Evolutionary conservation across 2,888 invertebrate species (phyloP), one percentile per base, ranked within the genome.

Genomic region (Melikaiella ostensackeni): DNA sequence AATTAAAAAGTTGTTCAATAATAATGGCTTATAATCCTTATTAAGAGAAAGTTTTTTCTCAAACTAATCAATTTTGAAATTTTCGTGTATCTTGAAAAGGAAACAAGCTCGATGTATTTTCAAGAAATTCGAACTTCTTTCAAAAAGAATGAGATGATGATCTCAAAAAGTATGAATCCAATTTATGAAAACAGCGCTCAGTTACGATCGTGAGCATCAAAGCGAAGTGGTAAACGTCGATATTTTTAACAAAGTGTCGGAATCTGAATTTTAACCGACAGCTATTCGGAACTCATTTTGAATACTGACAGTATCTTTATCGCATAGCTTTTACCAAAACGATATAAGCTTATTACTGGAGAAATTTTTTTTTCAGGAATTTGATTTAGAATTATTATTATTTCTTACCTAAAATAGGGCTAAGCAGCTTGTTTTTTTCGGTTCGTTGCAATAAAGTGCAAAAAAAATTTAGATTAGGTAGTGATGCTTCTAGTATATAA

Each of bases 91-190:
- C 5, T 16, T 16, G 16, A 24, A 4, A 66, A 27, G 27, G 1
- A 59, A 27, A 21, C 21, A 9, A 55, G 7, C 5, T 59, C 21
- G 16, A 27, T 24, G 13, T 27, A 13, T 1, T 46, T 30, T 5
- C 46, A 42, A n/a, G 50, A 70, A 70, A 46, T 4, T 70, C n/a
- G 33, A 70, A 70, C 70, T 55, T 46, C 50, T 50, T n/a, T 9
- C 30, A 70, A n/a, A 19, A 27, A 50, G 21, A 11, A 46, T 0
- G 19, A 30, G 30, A 70, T 70, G 30, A 46, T 70, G 24, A 27
- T 59, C 27, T 59, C 46, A 70, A n/a, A 50, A 50, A 70, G 50
- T 70, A 50, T 50, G 33, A 50, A 33, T 50, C 9, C 70, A 50
- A 50, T 70, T 70, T 64, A 24, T 64, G 64, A 38, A 38, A 64